These are phyloP conservation scores for Heliconius congener DNA, from an alignment of 1,140 invertebrate species.

Conservation along the genomic window DNA sequence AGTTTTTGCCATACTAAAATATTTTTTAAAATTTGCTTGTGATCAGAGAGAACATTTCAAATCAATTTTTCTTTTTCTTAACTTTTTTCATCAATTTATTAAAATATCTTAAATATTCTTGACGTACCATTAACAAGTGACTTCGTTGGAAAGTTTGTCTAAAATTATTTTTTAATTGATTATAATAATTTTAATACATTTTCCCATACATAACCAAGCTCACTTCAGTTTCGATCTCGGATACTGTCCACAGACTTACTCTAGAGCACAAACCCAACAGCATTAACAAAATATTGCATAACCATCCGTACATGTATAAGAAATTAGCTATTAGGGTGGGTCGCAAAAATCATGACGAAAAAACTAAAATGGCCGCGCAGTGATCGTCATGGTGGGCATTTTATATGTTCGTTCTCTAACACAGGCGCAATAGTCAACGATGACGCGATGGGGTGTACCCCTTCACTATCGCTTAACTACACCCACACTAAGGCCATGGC, in stretches of 20 bases:
- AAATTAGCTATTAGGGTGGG: slow-evolving; percentile 35
- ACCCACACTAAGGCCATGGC: slow-evolving; percentile 53
- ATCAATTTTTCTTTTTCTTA: too few relatives aligned
- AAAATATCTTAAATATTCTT: too few relatives aligned
- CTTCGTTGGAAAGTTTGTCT: too few relatives aligned
- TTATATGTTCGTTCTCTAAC: slow-evolving; percentile 79
- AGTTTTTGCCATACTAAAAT: too few relatives aligned
- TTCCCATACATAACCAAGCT: too few relatives aligned
- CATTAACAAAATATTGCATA: background rate
- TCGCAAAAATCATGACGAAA: slow-evolving; percentile 58
- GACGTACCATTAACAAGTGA: too few relatives aligned
- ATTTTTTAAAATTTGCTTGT: too few relatives aligned
- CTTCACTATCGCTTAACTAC: slow-evolving; percentile 72
- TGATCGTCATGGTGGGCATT: slow-evolving; percentile 78
- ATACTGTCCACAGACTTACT: background rate
- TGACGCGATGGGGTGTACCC: slow-evolving; percentile 71
- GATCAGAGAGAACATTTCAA: too few relatives aligned
- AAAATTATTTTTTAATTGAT: too few relatives aligned
- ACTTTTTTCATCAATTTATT: too few relatives aligned
- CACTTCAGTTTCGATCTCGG: too few relatives aligned
- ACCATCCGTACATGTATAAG: background rate
- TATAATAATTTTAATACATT: too few relatives aligned
- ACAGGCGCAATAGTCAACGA: slow-evolving; percentile 76
- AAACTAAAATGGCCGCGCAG: slow-evolving; percentile 70
- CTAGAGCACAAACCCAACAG: background rate